Percentiles rank a stretch among this genome's conserved stretches.
phyloP scores from a whole-genome alignment of 2,113 vertebrate species.

The Cacatua alba region DNA sequence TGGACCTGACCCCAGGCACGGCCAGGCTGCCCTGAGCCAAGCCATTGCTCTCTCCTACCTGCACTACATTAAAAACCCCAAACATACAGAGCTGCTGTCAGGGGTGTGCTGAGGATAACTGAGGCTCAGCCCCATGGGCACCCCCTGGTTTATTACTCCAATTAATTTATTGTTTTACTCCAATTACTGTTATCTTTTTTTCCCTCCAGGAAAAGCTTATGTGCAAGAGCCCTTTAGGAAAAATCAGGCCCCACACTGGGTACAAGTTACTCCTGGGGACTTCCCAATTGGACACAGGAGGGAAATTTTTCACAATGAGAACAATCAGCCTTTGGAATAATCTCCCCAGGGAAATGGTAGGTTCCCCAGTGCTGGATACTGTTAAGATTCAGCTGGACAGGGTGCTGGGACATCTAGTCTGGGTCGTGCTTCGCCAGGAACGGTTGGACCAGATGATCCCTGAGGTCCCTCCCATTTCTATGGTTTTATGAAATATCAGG shows the following conservation, averaged over 20 bases:
- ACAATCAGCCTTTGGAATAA: constrained; percentile 2
- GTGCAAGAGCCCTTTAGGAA: background rate
- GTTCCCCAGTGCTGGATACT: background rate
- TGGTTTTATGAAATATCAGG: background rate
- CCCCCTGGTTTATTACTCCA: background rate
- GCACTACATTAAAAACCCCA: background rate
- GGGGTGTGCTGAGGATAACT: background rate
- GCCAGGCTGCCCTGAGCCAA: background rate
- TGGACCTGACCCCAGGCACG: background rate
- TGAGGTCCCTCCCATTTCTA: background rate
- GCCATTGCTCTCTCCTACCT: background rate
- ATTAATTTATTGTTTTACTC: background rate
- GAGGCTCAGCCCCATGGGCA: background rate
- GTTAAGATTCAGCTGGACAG: background rate
- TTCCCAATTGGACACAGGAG: background rate
- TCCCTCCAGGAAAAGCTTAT: background rate
- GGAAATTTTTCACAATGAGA: background rate
- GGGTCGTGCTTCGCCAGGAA: background rate
- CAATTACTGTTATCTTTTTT: background rate
- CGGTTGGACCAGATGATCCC: background rate
- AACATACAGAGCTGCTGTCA: background rate
- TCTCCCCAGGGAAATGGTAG: background rate
- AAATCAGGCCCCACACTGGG: background rate
- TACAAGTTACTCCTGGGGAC: constrained; percentile 4
- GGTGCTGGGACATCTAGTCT: background rate